Evolutionary conservation across 2,113 vertebrate genomes (phyloP), one percentile per base, ranked within the genome.

Genomic region (Elgaria multicarinata): DNA sequence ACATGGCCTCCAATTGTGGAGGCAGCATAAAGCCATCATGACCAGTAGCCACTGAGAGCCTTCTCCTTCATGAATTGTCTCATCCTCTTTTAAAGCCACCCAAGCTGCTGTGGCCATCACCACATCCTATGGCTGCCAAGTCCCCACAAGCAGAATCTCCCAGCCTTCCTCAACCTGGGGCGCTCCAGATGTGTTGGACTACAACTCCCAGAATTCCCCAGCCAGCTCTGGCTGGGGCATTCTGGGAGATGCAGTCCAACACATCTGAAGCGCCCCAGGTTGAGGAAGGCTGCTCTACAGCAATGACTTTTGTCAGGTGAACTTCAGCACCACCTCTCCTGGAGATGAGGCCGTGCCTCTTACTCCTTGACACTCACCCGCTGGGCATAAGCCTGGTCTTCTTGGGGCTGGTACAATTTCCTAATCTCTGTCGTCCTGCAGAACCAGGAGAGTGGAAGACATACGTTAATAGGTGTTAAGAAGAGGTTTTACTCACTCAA

Each of bases 401-500:
- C 87, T 81, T 88, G 87, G 28, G 87, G 66, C 36, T 79, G 87
- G 50, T 88, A 88, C 22, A 72, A 50, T 44, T 62, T 88, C 36
- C 7, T 88, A 53, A 44, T 74, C 67, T 82, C 36, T 42, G 3
- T 7, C 10, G 87, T 72, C 67, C 76, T 87, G 76, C 44, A 36
- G 31, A 69, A 31, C 39, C 31, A 66, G 6, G 31, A 76, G 16
- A 76, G 14, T 7, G 39, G 81, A 66, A 50, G 58, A 22, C 26
- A 50, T 44, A 69, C 6, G 44, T 46, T 53, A 44, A 33, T 46
- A 78, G 9, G 9, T 6, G 55, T 58, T 58, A 58, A 58, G 12
- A 58, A 10, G 18, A 16, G 55, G 55, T 58, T 58, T 16, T 58
- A 58, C 55, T 58, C 55, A 58, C 55, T 58, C 55, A 58, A 13